Percentiles rank a stretch among this genome's conserved stretches.
Evolutionary conservation across 2,797 vertebrate genomes (phyloP).

Genomic region (Danio aesculapii): DNA sequence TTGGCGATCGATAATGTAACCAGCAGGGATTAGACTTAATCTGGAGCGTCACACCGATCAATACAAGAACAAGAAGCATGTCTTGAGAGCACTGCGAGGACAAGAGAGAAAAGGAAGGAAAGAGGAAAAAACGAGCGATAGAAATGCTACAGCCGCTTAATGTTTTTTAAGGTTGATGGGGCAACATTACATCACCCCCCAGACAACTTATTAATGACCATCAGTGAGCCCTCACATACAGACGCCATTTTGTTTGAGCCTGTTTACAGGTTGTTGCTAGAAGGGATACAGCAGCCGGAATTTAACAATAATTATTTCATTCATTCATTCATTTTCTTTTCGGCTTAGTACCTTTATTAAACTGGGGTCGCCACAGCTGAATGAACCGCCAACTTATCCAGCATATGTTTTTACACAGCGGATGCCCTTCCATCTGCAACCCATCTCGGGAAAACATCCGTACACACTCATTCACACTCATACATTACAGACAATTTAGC

Average conservation of each 20-base stretch:
- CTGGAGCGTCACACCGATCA: conserved; percentile 37
- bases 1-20: conserved; percentile 67
- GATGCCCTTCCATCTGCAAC: no score
- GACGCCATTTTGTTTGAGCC: conserved; percentile 6
- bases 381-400: no score
- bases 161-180: conserved; percentile 13
- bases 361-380: no score
- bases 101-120: background rate
- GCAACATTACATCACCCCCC: conserved; percentile 5
- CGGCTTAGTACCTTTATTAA: no score
- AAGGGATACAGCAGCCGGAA: no score
- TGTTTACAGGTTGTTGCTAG: background rate
- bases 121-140: background rate
- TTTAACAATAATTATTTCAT: no score
- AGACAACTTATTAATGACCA: conserved; percentile 26
- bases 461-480: no score
- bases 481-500: no score
- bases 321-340: no score
- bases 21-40: conserved; percentile 45
- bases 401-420: no score
- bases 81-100: conserved; percentile 1
- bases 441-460: no score
- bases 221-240: background rate
- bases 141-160: conserved; percentile 10
- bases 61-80: conserved; percentile 21